phyloP scores from a whole-genome alignment of 2,888 invertebrate genomes.

The Hemicrepidius hirtus region DNA sequence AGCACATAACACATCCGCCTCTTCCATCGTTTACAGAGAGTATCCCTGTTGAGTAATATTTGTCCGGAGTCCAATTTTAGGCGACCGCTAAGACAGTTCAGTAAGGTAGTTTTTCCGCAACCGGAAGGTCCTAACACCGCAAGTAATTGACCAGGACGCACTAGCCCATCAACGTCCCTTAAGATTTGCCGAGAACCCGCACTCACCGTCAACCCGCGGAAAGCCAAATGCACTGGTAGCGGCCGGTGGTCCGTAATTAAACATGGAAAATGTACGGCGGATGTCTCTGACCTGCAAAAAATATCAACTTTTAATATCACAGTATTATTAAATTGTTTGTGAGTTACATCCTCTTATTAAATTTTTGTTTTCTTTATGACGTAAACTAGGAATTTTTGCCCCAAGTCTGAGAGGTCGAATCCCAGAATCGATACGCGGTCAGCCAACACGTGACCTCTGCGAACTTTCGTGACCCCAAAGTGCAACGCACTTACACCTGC shows the following conservation, averaged over 20 bases:
- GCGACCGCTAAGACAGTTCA: constrained; percentile 85
- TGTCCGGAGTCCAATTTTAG: constrained; percentile 79
- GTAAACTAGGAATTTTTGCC: constrained; percentile 35
- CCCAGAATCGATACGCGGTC: constrained; percentile 51
- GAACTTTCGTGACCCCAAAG: constrained; percentile 58
- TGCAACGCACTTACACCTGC: constrained; percentile 58
- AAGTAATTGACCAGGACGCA: constrained; percentile 84
- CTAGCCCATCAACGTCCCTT: constrained; percentile 82
- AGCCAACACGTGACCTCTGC: constrained; percentile 54
- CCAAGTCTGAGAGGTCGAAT: constrained; percentile 20
- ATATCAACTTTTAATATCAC: neutral
- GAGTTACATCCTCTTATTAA: neutral
- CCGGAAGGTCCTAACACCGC: constrained; percentile 90
- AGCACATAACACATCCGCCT: constrained; percentile 87
- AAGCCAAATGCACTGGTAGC: constrained; percentile 79
- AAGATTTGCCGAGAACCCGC: constrained; percentile 76
- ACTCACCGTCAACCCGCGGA: constrained; percentile 77
- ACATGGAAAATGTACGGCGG: constrained; percentile 77
- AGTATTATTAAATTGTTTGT: neutral
- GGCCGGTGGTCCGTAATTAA: constrained; percentile 74
- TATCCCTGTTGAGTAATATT: constrained; percentile 69
- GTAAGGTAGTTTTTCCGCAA: constrained; percentile 85
- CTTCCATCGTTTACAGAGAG: constrained; percentile 74
- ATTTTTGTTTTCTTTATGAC: constrained; percentile 26
- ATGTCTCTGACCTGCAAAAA: constrained; percentile 75